Percentiles rank a stretch among this genome's conserved stretches.
Evolutionary conservation across 2,888 invertebrate species (phyloP).

Genomic region (Aphrophora alni): DNA sequence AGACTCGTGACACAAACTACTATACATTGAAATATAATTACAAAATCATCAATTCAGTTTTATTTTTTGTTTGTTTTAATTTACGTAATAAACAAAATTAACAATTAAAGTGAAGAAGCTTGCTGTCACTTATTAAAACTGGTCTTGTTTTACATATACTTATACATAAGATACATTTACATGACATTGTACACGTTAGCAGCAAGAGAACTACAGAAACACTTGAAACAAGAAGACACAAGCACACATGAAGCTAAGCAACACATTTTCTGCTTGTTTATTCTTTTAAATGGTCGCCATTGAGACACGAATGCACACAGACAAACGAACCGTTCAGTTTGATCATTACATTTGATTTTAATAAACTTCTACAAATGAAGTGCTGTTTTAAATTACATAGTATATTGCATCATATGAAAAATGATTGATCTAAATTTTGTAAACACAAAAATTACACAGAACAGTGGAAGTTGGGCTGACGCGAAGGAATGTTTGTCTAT

Average conservation of each 20-base stretch:
- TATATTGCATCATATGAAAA: neutral
- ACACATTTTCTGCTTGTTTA: neutral
- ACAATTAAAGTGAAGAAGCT: neutral
- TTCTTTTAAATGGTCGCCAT: constrained; percentile 24
- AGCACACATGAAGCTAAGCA: neutral
- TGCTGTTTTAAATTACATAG: neutral
- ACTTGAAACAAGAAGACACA: neutral
- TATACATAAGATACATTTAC: neutral
- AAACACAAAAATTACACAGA: neutral
- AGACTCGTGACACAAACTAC: neutral
- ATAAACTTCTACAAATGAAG: neutral
- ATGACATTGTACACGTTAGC: neutral
- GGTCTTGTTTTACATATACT: neutral
- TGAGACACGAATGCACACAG: constrained; percentile 42
- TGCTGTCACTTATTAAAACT: neutral
- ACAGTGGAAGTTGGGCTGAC: constrained; percentile 11
- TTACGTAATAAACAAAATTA: too few relatives aligned
- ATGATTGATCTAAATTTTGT: constrained; percentile 9
- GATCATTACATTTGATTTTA: neutral
- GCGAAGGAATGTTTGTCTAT: constrained; percentile 57
- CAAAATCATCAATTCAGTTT: neutral
- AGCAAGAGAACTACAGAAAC: neutral
- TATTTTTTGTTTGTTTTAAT: neutral
- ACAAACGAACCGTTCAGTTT: constrained; percentile 36
- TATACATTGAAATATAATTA: neutral